Evolutionary conservation across 1,140 invertebrate species (phyloP), one percentile per base, ranked within the genome.

Genomic region (Apis cerana): DNA sequence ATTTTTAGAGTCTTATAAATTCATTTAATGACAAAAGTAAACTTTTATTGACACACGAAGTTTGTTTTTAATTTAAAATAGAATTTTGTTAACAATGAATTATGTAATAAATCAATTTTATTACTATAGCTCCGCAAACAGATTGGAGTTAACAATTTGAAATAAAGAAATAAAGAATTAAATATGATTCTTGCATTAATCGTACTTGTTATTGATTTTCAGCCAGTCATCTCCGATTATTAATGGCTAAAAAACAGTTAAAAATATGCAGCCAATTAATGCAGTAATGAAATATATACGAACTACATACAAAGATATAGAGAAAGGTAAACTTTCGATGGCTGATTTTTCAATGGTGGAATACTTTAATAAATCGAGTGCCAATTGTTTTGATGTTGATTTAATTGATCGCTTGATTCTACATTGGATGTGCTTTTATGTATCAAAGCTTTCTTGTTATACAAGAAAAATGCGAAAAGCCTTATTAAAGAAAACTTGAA

Each of bases 261-360:
- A 79, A 79, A 79, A 68, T 81, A 58, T 15, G 15, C 61, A 21
- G 50, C 48, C 80, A 81, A 81, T 81, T 75, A 81, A 75, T 75
- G 62, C 33, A 62, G 61, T 67, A 75, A 81, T 75, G 62, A 65
- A 67, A 75, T 72, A 27, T 72, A 27, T 43, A 72, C 72, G 61
- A 43, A 48, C 7, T 69, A 50, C 12, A 33, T 23, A 59, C 56
- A 27, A 21, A 67, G 43, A 23, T 58, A 48, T 21, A 23, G 80
- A 68, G 77, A 79, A 79, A 79, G 77, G 77, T 68, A 58, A 68
- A 79, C 77, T 79, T 71, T 79, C 68, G 68, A 71, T 61, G 68
- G 13, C n/a, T 52, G 50, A 71, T 79, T 79, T 79, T 72, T 61
- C 77, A 71, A 23, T 52, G 33, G 58, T 48, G 19, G 23, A 58